Evolutionary conservation across 1,140 invertebrate species (phyloP).

Genomic region (Chironomus striatipennis): DNA sequence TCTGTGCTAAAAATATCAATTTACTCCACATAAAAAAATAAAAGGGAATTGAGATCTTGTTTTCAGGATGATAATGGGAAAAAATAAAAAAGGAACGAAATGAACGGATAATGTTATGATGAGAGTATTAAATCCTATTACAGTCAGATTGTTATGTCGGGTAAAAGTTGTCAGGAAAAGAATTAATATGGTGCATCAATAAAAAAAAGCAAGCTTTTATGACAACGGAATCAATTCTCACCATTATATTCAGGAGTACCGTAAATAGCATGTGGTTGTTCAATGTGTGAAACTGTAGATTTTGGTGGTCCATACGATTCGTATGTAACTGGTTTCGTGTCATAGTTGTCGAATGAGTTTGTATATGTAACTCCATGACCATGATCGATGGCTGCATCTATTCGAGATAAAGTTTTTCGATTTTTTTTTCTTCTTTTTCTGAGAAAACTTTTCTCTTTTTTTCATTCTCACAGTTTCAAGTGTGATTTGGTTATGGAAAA

Average conservation of each 20-base stretch:
- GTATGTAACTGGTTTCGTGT: neutral
- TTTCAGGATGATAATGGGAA: neutral
- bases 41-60: neutral
- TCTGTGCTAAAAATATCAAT: no score
- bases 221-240: neutral
- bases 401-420: neutral
- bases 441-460: neutral
- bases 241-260: conserved; percentile 16
- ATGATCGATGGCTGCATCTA: neutral
- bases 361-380: neutral
- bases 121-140: neutral
- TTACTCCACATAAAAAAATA: no score
- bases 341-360: conserved; percentile 15
- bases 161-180: neutral
- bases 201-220: neutral
- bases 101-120: neutral
- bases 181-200: neutral
- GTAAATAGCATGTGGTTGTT: neutral
- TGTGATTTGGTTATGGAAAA: neutral
- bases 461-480: neutral
- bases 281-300: neutral
- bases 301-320: conserved; percentile 11
- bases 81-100: neutral
- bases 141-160: neutral
- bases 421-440: no score